Conservation (phyloP, 2,797 vertebrate genomes). For the Centropyge bicolor region DNA sequence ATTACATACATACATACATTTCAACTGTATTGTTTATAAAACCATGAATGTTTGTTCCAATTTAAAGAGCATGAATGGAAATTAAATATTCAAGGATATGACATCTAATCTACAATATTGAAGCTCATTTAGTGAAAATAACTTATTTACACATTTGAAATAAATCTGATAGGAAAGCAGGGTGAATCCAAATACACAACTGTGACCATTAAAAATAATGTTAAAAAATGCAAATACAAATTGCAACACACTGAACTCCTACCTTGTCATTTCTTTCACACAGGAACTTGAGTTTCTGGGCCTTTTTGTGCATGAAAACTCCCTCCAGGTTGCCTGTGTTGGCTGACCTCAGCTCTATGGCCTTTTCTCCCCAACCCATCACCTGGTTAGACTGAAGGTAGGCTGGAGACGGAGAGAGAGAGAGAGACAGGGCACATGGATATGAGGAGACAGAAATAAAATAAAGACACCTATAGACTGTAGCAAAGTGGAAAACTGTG, state of each 20-base stretch:
- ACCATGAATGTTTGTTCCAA: background rate
- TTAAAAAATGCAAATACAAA: no score
- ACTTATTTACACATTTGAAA: background rate
- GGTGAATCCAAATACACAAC: background rate
- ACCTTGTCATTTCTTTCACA: slow-evolving; percentile 98
- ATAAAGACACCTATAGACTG: background rate
- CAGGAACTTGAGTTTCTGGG: slow-evolving; percentile 95
- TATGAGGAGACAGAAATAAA: background rate
- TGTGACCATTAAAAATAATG: background rate
- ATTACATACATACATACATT: no score
- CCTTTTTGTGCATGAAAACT: slow-evolving; percentile 96
- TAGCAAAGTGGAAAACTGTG: background rate
- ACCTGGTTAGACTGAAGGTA: slow-evolving; percentile 95
- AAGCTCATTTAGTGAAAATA: background rate
- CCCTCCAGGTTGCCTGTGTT: slow-evolving; percentile 91
- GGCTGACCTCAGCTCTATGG: slow-evolving; percentile 92
- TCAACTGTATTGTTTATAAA: background rate
- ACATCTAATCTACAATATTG: background rate
- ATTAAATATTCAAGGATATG: background rate
- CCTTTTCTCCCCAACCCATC: slow-evolving; percentile 97
- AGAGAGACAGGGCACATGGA: background rate
- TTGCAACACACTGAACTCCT: slow-evolving; percentile 2
- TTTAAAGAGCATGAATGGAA: background rate
- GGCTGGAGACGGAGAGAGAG: slow-evolving; percentile 77
- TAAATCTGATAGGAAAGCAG: background rate